Base-by-base conservation (phyloP, 2,797 vertebrate species). In the Poecilia gillii region DNA sequence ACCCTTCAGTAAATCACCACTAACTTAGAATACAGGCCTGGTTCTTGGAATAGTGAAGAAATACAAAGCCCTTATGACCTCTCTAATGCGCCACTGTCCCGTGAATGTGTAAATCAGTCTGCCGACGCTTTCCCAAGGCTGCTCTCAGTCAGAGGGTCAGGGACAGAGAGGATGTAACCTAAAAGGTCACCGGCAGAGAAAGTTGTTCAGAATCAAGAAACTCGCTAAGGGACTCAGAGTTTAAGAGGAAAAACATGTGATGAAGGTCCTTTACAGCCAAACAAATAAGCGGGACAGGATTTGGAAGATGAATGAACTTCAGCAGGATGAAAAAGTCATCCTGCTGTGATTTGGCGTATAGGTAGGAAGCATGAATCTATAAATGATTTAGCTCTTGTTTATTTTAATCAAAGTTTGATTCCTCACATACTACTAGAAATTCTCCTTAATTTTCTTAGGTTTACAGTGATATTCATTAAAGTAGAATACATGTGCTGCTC, bases 101-200 rank as follows among this genome's bases (percentile, higher is more conserved):
- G 57, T 71, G 85, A 82, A 90, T 90, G 92, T 53, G 91, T 96
- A 96, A 96, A 96, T 96, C 96, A 95, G 94, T 86, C 92, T 59
- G 66, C 90, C n/a, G 77, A 91, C 87, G 78, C 91, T 93, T 95
- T 96, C 95, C 94, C 93, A 95, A 94, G 94, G 93, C 88, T 88
- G 87, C 83, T 86, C 68, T 75, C 82, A 88, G 89, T 84, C 77
- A 79, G 84, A 80, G 81, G 89, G 93, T 95, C 90, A 87, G 82
- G 86, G 89, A 92, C 88, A 73, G 85, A 91, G 90, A 95, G 93
- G 89, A 91, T 92, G 84, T 90, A 91, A 91, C 91, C 91, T 74
- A 53, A 79, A 68, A 76, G 87, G 90, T 90, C 76, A 78, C 1
- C 88, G 89, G 89, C 73, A 87, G 88, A 80, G 86, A 92, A 90